Percentiles rank a stretch among this genome's conserved stretches.
Evolutionary conservation across 2,113 vertebrate genomes (phyloP).

Genomic region (Murina feae): DNA sequence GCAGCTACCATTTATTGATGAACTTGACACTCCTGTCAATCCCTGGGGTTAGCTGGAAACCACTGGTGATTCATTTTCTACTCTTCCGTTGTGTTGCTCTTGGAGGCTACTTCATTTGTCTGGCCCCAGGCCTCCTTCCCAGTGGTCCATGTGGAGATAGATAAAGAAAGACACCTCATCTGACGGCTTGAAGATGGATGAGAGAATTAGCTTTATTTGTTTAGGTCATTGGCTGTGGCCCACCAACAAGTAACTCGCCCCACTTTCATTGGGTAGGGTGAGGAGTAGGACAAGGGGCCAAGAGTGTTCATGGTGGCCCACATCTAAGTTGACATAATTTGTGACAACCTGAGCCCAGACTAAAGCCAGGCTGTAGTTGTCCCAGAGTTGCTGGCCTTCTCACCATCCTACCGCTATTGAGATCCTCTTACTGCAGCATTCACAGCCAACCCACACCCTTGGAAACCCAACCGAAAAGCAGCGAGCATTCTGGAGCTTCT

Average conservation of each 20-base stretch:
- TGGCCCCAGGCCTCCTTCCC: neutral
- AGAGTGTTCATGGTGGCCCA: neutral
- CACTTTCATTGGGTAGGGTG: neutral
- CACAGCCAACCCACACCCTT: neutral
- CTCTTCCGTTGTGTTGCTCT: neutral
- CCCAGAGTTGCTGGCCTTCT: neutral
- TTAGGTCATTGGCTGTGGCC: neutral
- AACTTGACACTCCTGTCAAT: neutral
- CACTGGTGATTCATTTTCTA: neutral
- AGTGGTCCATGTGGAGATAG: neutral
- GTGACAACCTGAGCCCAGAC: neutral
- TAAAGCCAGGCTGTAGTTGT: neutral
- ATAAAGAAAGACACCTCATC: neutral
- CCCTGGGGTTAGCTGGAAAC: neutral
- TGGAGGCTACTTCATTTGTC: neutral
- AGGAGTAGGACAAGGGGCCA: neutral
- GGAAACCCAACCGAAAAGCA: neutral
- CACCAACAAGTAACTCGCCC: neutral
- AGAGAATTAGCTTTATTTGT: neutral
- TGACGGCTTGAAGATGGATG: neutral
- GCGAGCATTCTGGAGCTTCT: neutral
- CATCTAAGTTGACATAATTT: neutral
- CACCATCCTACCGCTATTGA: rapidly evolving
- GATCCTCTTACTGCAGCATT: neutral
- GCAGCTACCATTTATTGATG: neutral